Base-by-base conservation (phyloP, 2,888 invertebrate genomes). In the Tethea ocularis region DNA sequence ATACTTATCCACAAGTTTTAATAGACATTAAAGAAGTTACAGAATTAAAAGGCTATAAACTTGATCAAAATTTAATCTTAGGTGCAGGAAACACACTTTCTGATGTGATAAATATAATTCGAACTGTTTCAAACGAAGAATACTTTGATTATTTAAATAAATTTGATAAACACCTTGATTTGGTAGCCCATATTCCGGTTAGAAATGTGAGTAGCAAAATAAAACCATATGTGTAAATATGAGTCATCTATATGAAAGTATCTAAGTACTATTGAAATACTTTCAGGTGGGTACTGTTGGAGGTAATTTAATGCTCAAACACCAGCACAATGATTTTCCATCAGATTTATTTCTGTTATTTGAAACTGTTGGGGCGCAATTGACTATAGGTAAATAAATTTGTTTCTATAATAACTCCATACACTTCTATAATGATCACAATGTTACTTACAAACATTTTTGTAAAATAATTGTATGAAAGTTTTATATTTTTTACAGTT, bases 151-250 rank as follows among this genome's bases (percentile, higher is more conserved):
- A 96, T 82, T 85, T 96, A 60, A 87, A 88, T 52, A 89, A 93
- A 57, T 84, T 96, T 63, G 93, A 93, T 15, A 88, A 94, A 41
- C 96, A 97, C 71, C 89, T 96, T 69, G 94, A 95, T 75, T 82
- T 96, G 58, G 94, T 97, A 2, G 97, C 96, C 5, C 95, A 95
- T 81, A 94, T 95, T 56, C 95, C 96, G 41, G 95, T 97, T 0
- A 91, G 96, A 83, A 97, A 97, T 86, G 96, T 96, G 86, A 89
- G 94, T 84, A n/a, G n/a, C n/a, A n/a, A n/a, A n/a, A n/a, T n/a
- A n/a, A n/a, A n/a, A n/a, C n/a, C n/a, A n/a, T 26, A 15, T 8
- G 1, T n/a, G 3, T 11, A 29, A 5, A 29, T 20, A n/a, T n/a
- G n/a, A 2, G 8, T 5, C 13, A 52, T 5, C 0, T 1, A 10